phyloP scores from a whole-genome alignment of 2,888 invertebrate genomes.

The Pimpla rufipes region DNA sequence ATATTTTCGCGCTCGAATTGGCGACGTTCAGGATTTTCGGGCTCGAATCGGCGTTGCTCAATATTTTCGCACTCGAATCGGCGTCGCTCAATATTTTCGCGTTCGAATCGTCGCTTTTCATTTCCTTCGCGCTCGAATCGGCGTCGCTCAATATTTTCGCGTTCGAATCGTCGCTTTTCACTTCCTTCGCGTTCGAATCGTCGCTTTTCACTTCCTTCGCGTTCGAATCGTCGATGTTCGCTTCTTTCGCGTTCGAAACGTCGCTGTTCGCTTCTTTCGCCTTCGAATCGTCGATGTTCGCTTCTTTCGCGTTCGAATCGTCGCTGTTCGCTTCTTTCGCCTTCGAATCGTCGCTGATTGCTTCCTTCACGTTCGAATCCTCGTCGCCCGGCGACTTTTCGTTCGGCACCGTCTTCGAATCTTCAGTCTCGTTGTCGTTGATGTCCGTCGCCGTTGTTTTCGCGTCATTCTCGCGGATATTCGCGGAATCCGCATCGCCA shows the following conservation, averaged over 20 bases:
- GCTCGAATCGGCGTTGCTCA: too few relatives aligned
- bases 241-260: background rate
- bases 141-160: background rate
- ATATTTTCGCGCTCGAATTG: too few relatives aligned
- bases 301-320: background rate
- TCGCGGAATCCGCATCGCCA: background rate
- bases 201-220: background rate
- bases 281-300: background rate
- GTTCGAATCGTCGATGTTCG: background rate
- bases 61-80: background rate
- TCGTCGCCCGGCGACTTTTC: background rate
- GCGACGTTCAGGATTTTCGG: too few relatives aligned
- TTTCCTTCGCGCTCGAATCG: background rate
- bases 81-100: background rate
- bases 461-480: background rate
- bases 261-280: background rate
- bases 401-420: slow-evolving; percentile 21
- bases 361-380: background rate
- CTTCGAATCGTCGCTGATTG: background rate
- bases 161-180: background rate
- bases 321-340: background rate
- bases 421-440: background rate
- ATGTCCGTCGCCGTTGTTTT: slow-evolving; percentile 1
- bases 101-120: background rate
- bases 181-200: background rate